Percentiles rank a stretch among this genome's conserved stretches.
Conservation (phyloP, 2,113 vertebrate species). For the Corythornis cristatus region DNA sequence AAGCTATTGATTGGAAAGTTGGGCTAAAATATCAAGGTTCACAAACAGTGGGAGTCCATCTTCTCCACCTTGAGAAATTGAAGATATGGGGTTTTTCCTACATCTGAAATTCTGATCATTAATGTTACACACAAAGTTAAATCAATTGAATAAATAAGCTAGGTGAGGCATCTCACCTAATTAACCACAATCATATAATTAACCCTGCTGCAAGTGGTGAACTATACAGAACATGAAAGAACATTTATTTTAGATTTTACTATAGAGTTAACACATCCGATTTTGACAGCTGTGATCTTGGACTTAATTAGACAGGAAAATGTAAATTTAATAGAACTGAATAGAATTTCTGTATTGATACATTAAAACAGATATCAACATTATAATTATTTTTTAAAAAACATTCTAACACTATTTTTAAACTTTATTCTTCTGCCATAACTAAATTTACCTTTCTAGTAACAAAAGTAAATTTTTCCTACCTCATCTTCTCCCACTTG, state of each 20-base stretch:
- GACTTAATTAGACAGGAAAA: not conserved
- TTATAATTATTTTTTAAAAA: not conserved
- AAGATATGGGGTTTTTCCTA: not conserved
- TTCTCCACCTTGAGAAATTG: not conserved
- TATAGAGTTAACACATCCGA: not conserved
- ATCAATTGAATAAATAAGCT: not conserved
- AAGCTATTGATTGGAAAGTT: slow-evolving; percentile 42
- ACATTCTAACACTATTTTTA: not conserved
- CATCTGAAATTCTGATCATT: not conserved
- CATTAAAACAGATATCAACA: not conserved
- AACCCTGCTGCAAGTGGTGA: not conserved
- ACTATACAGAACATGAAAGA: not conserved
- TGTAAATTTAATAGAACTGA: not conserved
- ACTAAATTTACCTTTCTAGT: not conserved
- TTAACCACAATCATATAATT: not conserved
- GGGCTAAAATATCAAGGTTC: slow-evolving; percentile 50
- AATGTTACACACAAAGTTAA: not conserved
- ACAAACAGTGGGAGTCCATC: not conserved
- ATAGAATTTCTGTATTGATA: not conserved
- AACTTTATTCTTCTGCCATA: not conserved
- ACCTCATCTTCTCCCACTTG: too few relatives aligned
- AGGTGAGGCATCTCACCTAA: not conserved
- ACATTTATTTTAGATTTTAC: not conserved
- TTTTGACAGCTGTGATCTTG: not conserved
- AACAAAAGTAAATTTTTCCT: not conserved